Conservation (phyloP, 2,888 invertebrate species). For the Sarcophaga carnaria region DNA sequence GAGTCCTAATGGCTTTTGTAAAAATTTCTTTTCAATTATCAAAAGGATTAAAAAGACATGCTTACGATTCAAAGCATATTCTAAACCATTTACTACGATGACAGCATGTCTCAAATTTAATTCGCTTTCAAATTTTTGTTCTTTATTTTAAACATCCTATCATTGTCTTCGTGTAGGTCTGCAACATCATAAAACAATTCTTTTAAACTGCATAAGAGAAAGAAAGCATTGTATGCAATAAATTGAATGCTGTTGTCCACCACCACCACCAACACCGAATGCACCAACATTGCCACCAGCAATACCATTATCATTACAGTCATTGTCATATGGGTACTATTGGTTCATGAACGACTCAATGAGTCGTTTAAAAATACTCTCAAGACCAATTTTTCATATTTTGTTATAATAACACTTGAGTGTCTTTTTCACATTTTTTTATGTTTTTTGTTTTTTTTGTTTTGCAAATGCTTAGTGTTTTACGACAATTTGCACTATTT, state of each 20-base stretch:
- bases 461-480: background rate
- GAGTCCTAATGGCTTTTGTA: too few relatives aligned
- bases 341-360: constrained; percentile 37
- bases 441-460: background rate
- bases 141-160: background rate
- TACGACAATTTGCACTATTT: background rate
- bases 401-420: constrained; percentile 49
- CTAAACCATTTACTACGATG: too few relatives aligned
- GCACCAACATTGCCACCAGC: background rate
- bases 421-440: background rate
- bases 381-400: constrained; percentile 66
- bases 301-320: too few relatives aligned
- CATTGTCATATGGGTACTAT: constrained; percentile 1
- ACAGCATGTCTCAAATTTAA: too few relatives aligned
- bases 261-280: background rate
- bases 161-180: background rate
- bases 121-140: too few relatives aligned
- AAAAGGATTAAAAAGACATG: too few relatives aligned
- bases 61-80: too few relatives aligned
- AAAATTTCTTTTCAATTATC: too few relatives aligned
- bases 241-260: constrained; percentile 27
- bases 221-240: background rate
- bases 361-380: constrained; percentile 46
- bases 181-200: background rate
- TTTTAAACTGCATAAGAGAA: background rate